phyloP scores from a whole-genome alignment of 2,888 invertebrate species.

The Masnerella sp. region DNA sequence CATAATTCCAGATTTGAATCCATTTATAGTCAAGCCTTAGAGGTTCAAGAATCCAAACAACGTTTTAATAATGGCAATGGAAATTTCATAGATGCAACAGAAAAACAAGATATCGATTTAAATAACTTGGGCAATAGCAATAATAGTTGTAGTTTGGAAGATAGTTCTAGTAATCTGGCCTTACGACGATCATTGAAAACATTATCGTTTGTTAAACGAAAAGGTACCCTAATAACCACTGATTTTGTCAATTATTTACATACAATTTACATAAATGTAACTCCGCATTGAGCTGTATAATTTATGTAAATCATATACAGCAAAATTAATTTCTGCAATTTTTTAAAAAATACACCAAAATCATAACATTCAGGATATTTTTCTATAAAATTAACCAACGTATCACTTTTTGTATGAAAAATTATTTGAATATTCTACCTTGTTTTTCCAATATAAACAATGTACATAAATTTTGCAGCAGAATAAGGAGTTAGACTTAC shows the following conservation, averaged over 20 bases:
- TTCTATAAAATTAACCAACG: too few species aligned
- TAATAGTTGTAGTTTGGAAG: conserved; percentile 75
- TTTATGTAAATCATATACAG: too few species aligned
- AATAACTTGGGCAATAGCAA: conserved; percentile 73
- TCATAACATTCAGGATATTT: too few species aligned
- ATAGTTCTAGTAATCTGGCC: conserved; percentile 73
- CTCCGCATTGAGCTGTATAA: too few species aligned
- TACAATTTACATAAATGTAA: too few species aligned
- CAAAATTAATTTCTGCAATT: too few species aligned
- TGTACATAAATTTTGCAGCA: too few species aligned
- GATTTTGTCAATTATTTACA: not conserved
- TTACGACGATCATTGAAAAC: conserved; percentile 75
- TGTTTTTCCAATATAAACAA: too few species aligned
- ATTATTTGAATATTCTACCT: too few species aligned
- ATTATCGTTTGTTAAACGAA: conserved; percentile 74
- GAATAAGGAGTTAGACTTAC: too few species aligned
- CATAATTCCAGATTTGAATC: conserved; percentile 76
- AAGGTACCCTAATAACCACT: conserved; percentile 63
- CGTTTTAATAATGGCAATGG: conserved; percentile 69
- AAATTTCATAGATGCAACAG: conserved; percentile 70
- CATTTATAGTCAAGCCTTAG: conserved; percentile 74
- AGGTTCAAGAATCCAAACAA: conserved; percentile 71
- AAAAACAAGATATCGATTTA: conserved; percentile 67
- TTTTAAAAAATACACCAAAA: too few species aligned
- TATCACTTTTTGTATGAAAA: too few species aligned